Evolutionary conservation across 1,140 invertebrate species (phyloP).

Genomic region (Antheraea pernyi): DNA sequence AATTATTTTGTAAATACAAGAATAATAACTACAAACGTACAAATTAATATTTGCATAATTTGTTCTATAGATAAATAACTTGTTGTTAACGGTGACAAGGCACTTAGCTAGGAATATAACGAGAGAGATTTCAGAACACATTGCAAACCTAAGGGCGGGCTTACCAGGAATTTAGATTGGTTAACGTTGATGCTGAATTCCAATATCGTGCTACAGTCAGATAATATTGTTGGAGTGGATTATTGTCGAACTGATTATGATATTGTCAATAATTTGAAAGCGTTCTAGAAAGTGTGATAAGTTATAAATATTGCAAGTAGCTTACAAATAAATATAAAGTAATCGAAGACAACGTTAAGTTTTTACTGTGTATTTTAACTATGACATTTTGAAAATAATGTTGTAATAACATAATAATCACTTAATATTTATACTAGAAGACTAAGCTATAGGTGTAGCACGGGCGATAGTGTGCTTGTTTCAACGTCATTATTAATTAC

Average conservation of each 20-base stretch:
- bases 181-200: background rate
- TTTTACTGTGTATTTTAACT: too few relatives aligned
- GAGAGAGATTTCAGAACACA: background rate
- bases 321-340: background rate
- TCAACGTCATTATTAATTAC: too few relatives aligned
- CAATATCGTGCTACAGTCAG: background rate
- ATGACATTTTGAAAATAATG: too few relatives aligned
- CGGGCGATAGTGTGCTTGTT: too few relatives aligned
- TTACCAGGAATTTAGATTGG: background rate
- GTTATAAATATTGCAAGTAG: background rate
- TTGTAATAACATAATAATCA: too few relatives aligned
- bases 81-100: background rate
- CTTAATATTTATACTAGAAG: too few relatives aligned
- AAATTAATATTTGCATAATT: background rate
- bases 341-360: too few relatives aligned
- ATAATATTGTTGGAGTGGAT: background rate
- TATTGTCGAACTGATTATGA: background rate
- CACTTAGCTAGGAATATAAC: background rate
- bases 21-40: background rate
- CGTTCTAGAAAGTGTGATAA: background rate
- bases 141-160: background rate
- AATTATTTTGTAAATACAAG: too few relatives aligned
- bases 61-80: background rate
- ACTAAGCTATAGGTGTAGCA: too few relatives aligned
- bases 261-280: background rate